Evolutionary conservation across 64 coral and sea anemone species (phyloP).

Genomic region (Actinia equina): DNA sequence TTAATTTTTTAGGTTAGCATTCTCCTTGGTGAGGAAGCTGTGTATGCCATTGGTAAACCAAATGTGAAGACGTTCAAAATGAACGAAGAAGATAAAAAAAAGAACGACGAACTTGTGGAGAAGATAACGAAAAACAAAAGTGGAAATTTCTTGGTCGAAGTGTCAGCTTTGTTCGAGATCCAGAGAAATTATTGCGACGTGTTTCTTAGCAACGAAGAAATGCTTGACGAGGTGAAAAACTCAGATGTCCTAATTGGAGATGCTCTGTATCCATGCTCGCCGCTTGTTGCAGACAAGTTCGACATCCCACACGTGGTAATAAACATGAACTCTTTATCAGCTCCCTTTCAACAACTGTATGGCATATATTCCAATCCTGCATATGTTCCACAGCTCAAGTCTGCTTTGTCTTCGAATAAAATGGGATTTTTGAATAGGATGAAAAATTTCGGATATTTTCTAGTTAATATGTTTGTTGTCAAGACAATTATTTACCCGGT

Average conservation of each 20-base stretch:
- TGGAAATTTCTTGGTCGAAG: not conserved
- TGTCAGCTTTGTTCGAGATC: not conserved
- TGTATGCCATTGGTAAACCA: slow-evolving; percentile 6
- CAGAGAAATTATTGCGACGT: not conserved
- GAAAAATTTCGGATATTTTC: slow-evolving; percentile 4
- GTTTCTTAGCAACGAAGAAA: not conserved
- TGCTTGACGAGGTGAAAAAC: not conserved
- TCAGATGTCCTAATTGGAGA: not conserved
- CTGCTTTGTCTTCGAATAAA: not conserved
- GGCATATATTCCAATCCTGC: slow-evolving; percentile 17
- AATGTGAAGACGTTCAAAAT: slow-evolving; percentile 8
- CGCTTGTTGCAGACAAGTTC: not conserved
- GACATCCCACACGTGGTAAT: not conserved
- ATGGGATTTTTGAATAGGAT: slow-evolving; percentile 24
- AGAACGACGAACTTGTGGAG: not conserved
- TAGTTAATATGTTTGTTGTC: not conserved
- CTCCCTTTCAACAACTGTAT: not conserved
- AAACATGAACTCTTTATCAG: not conserved
- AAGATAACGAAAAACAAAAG: not conserved
- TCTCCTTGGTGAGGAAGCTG: not conserved
- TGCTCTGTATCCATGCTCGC: not conserved
- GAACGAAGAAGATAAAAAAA: not conserved
- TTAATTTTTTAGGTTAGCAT: not conserved
- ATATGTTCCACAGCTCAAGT: slow-evolving; percentile 23
- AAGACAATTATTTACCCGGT: not conserved